Percentiles rank a stretch among this genome's conserved stretches.
Conservation (phyloP, 2,888 invertebrate species). For the Epistrophe grossulariae region DNA sequence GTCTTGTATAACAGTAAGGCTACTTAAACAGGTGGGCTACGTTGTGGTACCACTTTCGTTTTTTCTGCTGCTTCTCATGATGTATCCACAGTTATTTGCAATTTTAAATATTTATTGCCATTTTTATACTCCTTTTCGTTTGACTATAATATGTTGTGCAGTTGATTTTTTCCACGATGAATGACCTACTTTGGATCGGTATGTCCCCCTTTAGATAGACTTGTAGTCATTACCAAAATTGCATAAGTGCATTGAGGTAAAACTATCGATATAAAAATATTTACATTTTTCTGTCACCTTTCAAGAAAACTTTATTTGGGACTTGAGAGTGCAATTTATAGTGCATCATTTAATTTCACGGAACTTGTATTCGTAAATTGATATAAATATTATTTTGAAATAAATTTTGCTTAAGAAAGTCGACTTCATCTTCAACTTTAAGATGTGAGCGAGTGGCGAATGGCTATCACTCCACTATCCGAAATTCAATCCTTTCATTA, state of each 20-base stretch:
- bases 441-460: too few relatives aligned
- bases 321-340: background rate
- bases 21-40: conserved; percentile 14
- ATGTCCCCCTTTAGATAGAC: conserved; percentile 14
- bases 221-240: conserved; percentile 35
- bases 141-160: background rate
- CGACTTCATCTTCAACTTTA: too few relatives aligned
- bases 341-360: too few relatives aligned
- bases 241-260: conserved; percentile 36
- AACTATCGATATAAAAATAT: background rate
- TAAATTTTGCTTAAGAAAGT: too few relatives aligned
- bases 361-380: too few relatives aligned
- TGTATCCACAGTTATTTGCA: conserved; percentile 2
- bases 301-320: background rate
- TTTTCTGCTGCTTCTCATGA: conserved; percentile 5
- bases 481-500: too few relatives aligned
- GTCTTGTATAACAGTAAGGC: background rate
- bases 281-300: background rate
- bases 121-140: conserved; percentile 1
- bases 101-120: background rate
- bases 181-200: conserved; percentile 43
- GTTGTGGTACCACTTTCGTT: conserved; percentile 39
- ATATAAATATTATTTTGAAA: too few relatives aligned
- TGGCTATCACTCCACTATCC: too few relatives aligned
- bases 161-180: conserved; percentile 23